phyloP scores from a whole-genome alignment of 1,140 invertebrate species.

The Nephila pilipes region DNA sequence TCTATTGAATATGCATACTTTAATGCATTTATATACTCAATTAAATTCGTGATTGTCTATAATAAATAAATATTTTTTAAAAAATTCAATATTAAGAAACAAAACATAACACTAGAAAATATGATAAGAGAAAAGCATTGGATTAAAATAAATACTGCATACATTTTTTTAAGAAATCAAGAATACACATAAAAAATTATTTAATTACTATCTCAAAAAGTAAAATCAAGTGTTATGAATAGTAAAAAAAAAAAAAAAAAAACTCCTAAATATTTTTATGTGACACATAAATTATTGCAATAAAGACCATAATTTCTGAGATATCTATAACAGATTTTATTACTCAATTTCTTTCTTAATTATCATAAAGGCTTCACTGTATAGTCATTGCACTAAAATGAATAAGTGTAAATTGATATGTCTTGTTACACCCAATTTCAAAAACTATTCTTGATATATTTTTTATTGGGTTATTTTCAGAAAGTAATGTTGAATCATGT shows the following conservation, averaged over 20 bases:
- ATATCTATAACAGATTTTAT: neutral
- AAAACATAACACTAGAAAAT: neutral
- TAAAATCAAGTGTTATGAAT: neutral
- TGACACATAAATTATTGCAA: neutral
- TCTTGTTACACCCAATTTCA: neutral
- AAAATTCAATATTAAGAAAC: neutral
- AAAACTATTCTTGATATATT: neutral
- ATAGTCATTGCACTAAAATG: neutral
- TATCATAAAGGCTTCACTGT: neutral
- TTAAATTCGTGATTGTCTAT: neutral
- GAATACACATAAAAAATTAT: no score
- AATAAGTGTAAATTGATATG: constrained; percentile 12
- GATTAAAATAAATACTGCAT: no score
- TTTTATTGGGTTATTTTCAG: neutral
- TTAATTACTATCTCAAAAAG: neutral
- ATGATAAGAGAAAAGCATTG: no score
- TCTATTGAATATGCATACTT: no score
- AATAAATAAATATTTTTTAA: neutral
- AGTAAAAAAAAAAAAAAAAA: no score
- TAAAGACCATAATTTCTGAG: neutral
- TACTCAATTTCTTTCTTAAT: neutral
- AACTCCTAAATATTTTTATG: no score
- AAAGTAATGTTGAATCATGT: neutral
- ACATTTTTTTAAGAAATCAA: no score
- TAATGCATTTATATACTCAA: neutral